A percentile compares a stretch with the other conserved stretches of the same genome.
These are phyloP conservation scores for Gallinago media DNA, from an alignment of 2,113 vertebrate genomes.

Conservation along the genomic window DNA sequence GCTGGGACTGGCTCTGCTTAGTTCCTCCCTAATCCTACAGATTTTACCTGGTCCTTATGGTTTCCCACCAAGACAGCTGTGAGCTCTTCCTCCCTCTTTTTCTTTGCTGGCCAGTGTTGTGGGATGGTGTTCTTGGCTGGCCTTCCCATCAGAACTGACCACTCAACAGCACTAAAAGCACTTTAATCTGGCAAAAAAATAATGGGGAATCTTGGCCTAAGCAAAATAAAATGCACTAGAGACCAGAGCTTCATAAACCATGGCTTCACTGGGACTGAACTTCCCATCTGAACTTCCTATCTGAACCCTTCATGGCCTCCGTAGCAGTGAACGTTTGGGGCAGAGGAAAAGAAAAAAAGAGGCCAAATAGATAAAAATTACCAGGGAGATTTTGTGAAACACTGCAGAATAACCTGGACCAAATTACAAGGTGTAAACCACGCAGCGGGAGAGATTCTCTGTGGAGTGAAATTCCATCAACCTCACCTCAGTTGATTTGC, in stretches of 20 bases:
- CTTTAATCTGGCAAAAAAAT: not conserved
- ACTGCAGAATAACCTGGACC: not conserved
- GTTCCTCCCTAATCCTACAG: not conserved
- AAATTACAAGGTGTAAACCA: not conserved
- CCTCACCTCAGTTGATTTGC: not conserved
- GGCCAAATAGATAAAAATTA: not conserved
- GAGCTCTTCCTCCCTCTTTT: not conserved
- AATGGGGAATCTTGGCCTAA: not conserved
- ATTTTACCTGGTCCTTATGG: not conserved
- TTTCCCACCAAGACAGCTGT: not conserved
- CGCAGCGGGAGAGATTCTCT: not conserved
- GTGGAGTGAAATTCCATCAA: not conserved
- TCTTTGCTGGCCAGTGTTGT: not conserved
- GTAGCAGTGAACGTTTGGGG: not conserved
- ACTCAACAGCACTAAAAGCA: not conserved
- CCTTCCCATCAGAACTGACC: not conserved
- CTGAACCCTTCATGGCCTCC: rapidly evolving
- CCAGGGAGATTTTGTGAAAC: not conserved
- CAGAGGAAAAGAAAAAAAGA: not conserved
- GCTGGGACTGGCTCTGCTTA: not conserved
- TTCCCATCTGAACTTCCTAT: too few relatives aligned
- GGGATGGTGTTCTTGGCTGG: not conserved
- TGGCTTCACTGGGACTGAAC: not conserved
- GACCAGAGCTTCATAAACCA: not conserved
- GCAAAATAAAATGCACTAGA: not conserved